Evolutionary conservation across 2,888 invertebrate species (phyloP).

Genomic region (Antheraea assamensis): DNA sequence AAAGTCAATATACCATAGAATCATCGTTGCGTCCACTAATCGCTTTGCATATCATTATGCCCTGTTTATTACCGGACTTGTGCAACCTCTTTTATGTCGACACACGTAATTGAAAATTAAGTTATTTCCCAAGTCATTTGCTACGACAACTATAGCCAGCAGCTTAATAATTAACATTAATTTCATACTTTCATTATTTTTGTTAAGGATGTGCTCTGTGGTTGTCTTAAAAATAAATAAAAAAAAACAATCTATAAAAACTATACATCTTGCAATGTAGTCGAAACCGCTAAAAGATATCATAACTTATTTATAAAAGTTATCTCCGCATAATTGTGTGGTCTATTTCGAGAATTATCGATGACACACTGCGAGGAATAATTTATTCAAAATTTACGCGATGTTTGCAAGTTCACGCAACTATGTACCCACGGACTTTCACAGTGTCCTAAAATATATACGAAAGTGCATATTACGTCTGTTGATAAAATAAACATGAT

Average conservation of each 20-base stretch:
- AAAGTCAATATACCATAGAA: not conserved
- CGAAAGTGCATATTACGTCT: conserved; percentile 28
- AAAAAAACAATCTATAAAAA: too few species aligned
- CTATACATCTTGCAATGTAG: not conserved
- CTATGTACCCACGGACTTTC: conserved; percentile 28
- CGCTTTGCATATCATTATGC: not conserved
- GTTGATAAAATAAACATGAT: conserved; percentile 28
- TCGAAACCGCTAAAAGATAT: not conserved
- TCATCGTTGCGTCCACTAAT: not conserved
- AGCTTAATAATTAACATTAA: not conserved
- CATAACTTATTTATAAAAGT: not conserved
- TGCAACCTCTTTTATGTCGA: conserved; percentile 7
- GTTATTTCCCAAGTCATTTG: conserved; percentile 14
- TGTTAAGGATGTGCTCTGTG: not conserved
- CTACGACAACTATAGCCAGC: not conserved
- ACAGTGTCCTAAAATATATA: conserved; percentile 21
- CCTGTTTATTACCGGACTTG: not conserved
- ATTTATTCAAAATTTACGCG: conserved; percentile 25
- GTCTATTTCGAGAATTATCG: not conserved
- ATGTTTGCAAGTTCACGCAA: conserved; percentile 25
- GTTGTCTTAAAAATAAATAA: not conserved
- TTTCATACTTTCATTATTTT: not conserved
- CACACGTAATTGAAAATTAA: conserved; percentile 6
- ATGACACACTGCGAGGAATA: not conserved
- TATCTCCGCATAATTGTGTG: not conserved